Conservation (phyloP, 2,797 vertebrate genomes). For the Dendrocincla tyrannina region DNA sequence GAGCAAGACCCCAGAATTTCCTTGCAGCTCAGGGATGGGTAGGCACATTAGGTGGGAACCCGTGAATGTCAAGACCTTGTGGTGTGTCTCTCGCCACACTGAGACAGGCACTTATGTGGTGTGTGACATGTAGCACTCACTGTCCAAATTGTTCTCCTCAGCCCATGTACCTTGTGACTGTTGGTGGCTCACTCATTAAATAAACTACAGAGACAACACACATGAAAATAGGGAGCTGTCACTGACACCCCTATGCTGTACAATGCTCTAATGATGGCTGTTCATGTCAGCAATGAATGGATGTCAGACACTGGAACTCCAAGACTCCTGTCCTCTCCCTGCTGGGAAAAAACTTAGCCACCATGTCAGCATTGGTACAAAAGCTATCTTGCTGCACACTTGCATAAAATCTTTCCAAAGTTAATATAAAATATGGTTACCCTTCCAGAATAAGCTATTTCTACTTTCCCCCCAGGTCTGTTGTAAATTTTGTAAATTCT, state of each 20-base stretch:
- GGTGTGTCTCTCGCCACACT: accelerated
- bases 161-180: neutral
- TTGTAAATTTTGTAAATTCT: slow-evolving; percentile 14
- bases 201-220: accelerated
- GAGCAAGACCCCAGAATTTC: neutral
- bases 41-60: neutral
- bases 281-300: neutral
- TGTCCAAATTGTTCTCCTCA: neutral
- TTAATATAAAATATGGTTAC: neutral
- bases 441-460: neutral
- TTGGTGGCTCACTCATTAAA: neutral
- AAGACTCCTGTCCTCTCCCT: neutral
- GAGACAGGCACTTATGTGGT: accelerated
- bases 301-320: neutral
- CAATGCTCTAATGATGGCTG: neutral
- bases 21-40: neutral
- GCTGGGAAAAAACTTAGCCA: neutral
- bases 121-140: too few species aligned
- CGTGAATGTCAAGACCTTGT: neutral
- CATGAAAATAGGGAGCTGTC: neutral
- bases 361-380: neutral
- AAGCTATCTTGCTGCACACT: neutral
- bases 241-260: neutral
- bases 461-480: neutral
- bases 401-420: neutral